Evolutionary conservation across 1,140 invertebrate species (phyloP).

Genomic region (Drosophila nebulosa): DNA sequence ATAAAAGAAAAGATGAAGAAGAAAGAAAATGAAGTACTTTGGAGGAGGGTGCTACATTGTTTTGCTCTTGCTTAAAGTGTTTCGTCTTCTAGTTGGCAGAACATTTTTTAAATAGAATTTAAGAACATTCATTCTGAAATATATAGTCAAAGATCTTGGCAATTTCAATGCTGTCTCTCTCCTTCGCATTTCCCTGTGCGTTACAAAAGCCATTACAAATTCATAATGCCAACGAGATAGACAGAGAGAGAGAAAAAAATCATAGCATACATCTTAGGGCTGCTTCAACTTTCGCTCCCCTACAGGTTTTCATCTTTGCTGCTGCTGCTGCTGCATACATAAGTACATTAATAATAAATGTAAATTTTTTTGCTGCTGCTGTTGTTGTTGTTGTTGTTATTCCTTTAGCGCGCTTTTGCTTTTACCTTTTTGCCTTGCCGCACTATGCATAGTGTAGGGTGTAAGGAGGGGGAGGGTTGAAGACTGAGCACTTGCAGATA

Average conservation of each 20-base stretch:
- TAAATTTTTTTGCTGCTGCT: slow-evolving; percentile 57
- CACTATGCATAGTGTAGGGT: background rate
- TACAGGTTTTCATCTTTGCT: background rate
- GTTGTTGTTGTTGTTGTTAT: no score
- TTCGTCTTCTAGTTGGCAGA: background rate
- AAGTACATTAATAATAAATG: slow-evolving; percentile 77
- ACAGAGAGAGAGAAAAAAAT: slow-evolving; percentile 7
- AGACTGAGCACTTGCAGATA: background rate
- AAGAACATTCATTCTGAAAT: background rate
- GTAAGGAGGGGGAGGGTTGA: background rate
- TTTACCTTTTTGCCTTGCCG: background rate
- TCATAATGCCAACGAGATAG: slow-evolving; percentile 43
- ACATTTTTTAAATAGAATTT: background rate
- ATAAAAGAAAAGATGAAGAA: slow-evolving; percentile 29
- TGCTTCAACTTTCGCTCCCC: slow-evolving; percentile 2
- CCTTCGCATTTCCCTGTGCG: background rate
- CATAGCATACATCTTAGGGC: slow-evolving; percentile 33
- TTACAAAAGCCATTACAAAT: slow-evolving; percentile 51
- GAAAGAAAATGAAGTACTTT: slow-evolving; percentile 8
- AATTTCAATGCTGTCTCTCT: background rate
- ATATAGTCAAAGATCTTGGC: slow-evolving; percentile 3
- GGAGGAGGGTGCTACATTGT: background rate
- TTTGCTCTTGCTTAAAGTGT: slow-evolving; percentile 17
- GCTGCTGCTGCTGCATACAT: slow-evolving; percentile 22
- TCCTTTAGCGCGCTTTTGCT: background rate